phyloP scores from a whole-genome alignment of 2,797 vertebrate genomes.

The Leptoclinus maculatus region DNA sequence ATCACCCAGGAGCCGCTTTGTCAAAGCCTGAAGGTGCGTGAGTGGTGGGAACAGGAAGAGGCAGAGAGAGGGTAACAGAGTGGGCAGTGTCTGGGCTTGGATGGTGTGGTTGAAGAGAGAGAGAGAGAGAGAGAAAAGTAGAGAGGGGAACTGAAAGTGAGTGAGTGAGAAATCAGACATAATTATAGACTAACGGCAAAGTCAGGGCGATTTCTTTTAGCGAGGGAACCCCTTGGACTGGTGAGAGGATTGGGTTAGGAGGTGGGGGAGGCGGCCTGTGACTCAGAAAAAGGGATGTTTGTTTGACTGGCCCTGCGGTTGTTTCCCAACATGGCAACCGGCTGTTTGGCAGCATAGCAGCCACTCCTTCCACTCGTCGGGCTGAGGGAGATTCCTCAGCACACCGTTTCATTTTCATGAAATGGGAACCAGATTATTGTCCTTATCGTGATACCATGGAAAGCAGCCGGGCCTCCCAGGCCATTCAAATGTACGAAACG shows the following conservation, averaged over 20 bases:
- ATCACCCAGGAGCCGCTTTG: constrained; percentile 62
- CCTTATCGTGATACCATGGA: constrained; percentile 33
- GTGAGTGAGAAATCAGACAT: constrained; percentile 41
- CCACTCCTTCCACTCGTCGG: constrained; percentile 40
- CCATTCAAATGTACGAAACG: neutral
- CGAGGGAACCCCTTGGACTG: constrained; percentile 66
- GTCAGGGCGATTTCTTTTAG: constrained; percentile 53
- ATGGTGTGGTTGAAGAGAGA: constrained; percentile 34
- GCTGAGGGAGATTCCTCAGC: constrained; percentile 59
- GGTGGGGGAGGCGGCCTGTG: constrained; percentile 40
- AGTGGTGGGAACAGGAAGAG: constrained; percentile 16
- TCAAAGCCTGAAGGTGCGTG: constrained; percentile 22
- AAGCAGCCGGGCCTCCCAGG: neutral
- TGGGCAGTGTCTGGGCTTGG: constrained; percentile 51
- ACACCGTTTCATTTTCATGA: constrained; percentile 46
- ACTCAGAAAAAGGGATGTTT: constrained; percentile 76
- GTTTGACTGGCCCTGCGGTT: constrained; percentile 66
- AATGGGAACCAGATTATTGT: constrained; percentile 57
- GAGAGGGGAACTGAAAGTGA: constrained; percentile 41
- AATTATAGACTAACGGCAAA: constrained; percentile 60
- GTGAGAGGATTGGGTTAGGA: neutral
- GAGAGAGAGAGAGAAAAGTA: neutral
- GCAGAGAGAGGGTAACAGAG: constrained; percentile 46
- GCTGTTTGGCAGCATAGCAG: constrained; percentile 63
- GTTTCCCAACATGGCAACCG: constrained; percentile 76